Base-by-base conservation (phyloP, 2,113 vertebrate genomes). In the Brachyistius frenatus region DNA sequence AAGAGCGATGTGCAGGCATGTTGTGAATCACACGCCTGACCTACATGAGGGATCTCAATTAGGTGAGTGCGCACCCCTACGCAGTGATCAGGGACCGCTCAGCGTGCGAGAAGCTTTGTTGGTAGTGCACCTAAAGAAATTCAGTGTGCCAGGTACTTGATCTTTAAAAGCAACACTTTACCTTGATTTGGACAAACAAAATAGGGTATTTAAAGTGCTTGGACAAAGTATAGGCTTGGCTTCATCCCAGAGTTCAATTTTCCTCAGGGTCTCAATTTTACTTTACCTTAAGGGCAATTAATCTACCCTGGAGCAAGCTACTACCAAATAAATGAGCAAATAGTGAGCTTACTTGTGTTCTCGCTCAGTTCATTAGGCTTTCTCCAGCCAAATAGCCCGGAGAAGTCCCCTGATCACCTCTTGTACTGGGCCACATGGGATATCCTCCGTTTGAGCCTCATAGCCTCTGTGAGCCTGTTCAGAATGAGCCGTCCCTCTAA, bases 291-390 rank as follows among this genome's bases (percentile, higher is more conserved):
- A 81, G 62, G 66, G 52, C 61, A 73, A 85, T 90, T 71, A 76
- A 85, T 90, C 77, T 73, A 60, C 71, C 63, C 52, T n/a, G 64
- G 66, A 79, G 77, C 39, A 30, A 64, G 76, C 49, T 33, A 36
- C 75, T 73, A 84, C 76, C 80, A 91, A 84, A 82, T 66, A 85
- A 87, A 88, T 86, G 65, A 88, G 74, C 73, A 86, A 83, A 83
- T 65, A 79, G 76, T 81, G 78, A 80, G 73, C 80, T 80, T 73
- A 23, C 76, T 88, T 71, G 78, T 57, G 73, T 82, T 66, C 53
- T 79, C n/a, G 31, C 62, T 66, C 79, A 69, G 57, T 85, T 86
- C 80, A 88, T 90, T 73, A 89, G 58, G 23, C 68, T 33, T 57
- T 7, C 58, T 60, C 35, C 57, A 72, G 75, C 83, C 85, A 91